Evolutionary conservation across 2,888 invertebrate genomes (phyloP).

Genomic region (Apocheima hispidaria): DNA sequence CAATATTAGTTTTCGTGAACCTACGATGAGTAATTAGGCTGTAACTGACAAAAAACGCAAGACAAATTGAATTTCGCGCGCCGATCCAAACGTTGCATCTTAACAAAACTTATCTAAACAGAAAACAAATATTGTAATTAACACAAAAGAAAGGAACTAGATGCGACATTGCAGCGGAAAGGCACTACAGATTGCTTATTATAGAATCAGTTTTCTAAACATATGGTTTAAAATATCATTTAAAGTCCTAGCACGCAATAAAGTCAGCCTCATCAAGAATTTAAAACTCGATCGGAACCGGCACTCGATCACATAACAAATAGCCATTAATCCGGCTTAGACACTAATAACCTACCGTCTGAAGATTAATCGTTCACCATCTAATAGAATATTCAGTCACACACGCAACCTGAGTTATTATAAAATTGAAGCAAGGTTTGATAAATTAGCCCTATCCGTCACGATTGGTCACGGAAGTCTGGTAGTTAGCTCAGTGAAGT

Average conservation of each 20-base stretch:
- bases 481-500: constrained; percentile 51
- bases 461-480: constrained; percentile 82
- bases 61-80: too few relatives aligned
- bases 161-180: too few relatives aligned
- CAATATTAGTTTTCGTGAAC: too few relatives aligned
- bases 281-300: constrained; percentile 50
- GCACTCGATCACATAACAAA: constrained; percentile 73
- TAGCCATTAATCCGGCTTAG: constrained; percentile 80
- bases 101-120: too few relatives aligned
- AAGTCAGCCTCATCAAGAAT: constrained; percentile 36
- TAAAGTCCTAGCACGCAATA: constrained; percentile 16
- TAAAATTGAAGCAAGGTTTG: constrained; percentile 81
- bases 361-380: constrained; percentile 78
- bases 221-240: constrained; percentile 9
- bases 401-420: constrained; percentile 81
- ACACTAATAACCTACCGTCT: constrained; percentile 73
- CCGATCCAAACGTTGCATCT: too few relatives aligned
- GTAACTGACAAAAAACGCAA: too few relatives aligned
- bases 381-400: constrained; percentile 84
- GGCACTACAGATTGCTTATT: too few relatives aligned
- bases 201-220: too few relatives aligned
- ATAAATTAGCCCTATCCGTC: constrained; percentile 84
- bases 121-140: too few relatives aligned
- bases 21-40: too few relatives aligned
- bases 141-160: too few relatives aligned